Base-by-base conservation (phyloP, 2,113 vertebrate species). In the Pyxicephalus adspersus region DNA sequence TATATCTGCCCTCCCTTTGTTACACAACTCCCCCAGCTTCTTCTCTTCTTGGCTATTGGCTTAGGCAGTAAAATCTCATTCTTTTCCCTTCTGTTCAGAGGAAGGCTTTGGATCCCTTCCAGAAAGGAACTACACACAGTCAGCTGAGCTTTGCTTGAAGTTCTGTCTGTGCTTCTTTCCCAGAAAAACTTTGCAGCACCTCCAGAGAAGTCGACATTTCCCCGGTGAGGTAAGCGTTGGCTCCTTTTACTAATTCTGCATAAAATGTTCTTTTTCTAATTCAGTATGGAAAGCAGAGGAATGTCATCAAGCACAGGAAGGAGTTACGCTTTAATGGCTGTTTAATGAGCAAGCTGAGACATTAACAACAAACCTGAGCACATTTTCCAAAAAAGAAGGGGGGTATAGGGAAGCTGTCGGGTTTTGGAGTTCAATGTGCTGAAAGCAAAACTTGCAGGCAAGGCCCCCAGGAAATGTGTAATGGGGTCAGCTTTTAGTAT, bases 41-140 rank as follows among this genome's bases (percentile, higher is more conserved):
- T 64, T n/a, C 50, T 73, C 25, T 13, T 17, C n/a, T 23, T 65
- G 51, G 19, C 68, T 34, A 81, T 73, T 81, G 68, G 68, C 31
- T 73, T 38, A 73, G 5, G n/a, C 58, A 23, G 58, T 5, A 45
- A 63, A 70, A 5, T 31, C 70, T 80, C 23, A 7, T 51, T 60
- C 19, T 34, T 58, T 20, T 61, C 51, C 65, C 31, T 50, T 54
- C 25, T 50, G 38, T 64, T 65, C 11, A 22, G 60, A 60, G 77
- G 23, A 68, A 57, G 55, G 34, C 26, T 65, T 74, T 81, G 79
- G 79, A 65, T 57, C 38, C 15, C 1, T 20, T 74, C 79, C 79
- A 81, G 67, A 65, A 26, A 73, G 79, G 79, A 81, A 81, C 79
- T 74, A 57, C 26, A 28, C 38, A 16, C 50, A 63, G 79, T 81